Evolutionary conservation across 2,888 invertebrate genomes (phyloP).

Genomic region (Microchrysa polita): DNA sequence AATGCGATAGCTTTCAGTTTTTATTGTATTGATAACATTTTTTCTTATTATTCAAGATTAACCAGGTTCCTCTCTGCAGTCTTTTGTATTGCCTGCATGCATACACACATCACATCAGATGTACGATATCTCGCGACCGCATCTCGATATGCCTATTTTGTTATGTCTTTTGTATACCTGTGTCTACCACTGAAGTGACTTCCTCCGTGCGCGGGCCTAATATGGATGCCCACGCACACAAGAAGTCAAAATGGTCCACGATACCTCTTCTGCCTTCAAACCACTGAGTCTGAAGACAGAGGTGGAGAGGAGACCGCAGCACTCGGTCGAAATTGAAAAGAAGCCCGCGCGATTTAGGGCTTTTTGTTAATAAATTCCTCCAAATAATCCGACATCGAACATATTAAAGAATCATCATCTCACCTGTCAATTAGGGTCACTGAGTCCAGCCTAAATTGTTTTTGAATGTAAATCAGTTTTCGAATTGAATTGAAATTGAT

Average conservation of each 20-base stretch:
- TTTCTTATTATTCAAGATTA: not conserved
- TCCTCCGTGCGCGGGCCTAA: constrained; percentile 3
- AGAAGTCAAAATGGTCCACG: not conserved
- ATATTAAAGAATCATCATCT: constrained; percentile 45
- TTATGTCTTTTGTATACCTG: not conserved
- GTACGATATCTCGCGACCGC: not conserved
- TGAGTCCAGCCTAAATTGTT: constrained; percentile 40
- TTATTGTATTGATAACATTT: constrained; percentile 15
- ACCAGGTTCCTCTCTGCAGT: not conserved
- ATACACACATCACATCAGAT: too few species aligned
- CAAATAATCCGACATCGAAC: constrained; percentile 44
- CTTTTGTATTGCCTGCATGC: too few species aligned
- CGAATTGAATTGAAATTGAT: constrained; percentile 31
- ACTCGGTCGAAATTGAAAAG: constrained; percentile 6
- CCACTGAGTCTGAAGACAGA: too few species aligned
- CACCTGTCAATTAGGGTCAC: constrained; percentile 44
- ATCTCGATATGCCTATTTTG: not conserved
- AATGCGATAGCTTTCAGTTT: constrained; percentile 31
- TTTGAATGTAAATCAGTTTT: constrained; percentile 43
- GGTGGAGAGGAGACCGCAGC: not conserved
- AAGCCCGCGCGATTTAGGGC: constrained; percentile 2
- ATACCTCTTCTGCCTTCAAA: too few species aligned
- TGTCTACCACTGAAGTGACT: not conserved
- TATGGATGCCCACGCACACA: constrained; percentile 15
- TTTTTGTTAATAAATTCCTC: constrained; percentile 31